A percentile compares a stretch with the other conserved stretches of the same genome.
Conservation (phyloP, 2,113 vertebrate species). For the Parus major region DNA sequence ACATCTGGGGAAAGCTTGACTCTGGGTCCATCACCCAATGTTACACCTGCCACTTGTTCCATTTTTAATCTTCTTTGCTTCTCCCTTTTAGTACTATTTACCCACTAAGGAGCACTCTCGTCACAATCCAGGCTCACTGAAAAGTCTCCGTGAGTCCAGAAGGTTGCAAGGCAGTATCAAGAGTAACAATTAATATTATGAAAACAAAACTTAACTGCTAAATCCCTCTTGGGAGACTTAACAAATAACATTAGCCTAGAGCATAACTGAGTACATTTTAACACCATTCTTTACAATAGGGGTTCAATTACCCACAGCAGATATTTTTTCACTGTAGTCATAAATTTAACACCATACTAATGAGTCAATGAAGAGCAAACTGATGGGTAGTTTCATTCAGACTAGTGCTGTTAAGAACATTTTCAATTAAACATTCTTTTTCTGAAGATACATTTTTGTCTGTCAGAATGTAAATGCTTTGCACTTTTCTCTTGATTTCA, state of each 20-base stretch:
- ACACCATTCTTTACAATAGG: conserved; percentile 43
- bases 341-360: conserved; percentile 54
- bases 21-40: fast-evolving
- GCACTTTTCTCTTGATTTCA: conserved; percentile 11
- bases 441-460: conserved; percentile 15
- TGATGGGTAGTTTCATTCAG: conserved; percentile 33
- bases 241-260: conserved; percentile 47
- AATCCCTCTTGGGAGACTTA: conserved; percentile 14
- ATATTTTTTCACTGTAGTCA: conserved; percentile 38
- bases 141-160: not conserved
- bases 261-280: conserved; percentile 54
- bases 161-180: not conserved
- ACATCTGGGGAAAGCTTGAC: not conserved
- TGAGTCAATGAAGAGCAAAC: conserved; percentile 54
- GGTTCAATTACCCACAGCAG: conserved; percentile 53
- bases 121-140: not conserved
- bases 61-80: not conserved
- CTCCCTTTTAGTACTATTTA: not conserved
- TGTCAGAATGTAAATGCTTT: not conserved
- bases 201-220: conserved; percentile 42
- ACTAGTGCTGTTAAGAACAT: not conserved
- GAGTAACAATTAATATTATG: not conserved
- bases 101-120: not conserved
- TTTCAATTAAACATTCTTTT: conserved; percentile 35
- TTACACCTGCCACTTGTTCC: not conserved